Conservation (phyloP, 1,140 invertebrate species). For the Andricus grossulariae region DNA sequence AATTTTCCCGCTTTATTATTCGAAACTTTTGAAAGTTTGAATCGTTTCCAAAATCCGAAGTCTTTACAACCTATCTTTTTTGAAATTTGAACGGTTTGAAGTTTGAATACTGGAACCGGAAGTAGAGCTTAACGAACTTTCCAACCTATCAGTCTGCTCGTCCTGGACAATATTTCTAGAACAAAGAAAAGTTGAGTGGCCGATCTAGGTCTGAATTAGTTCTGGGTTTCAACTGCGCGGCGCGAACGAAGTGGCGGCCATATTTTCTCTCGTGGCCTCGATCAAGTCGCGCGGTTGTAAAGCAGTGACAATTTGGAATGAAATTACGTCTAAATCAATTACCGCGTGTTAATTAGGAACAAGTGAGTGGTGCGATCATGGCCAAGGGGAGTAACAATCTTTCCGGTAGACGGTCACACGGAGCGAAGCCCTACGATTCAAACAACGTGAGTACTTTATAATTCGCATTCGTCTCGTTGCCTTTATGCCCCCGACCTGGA, state of each 20-base stretch:
- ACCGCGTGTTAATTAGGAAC: conserved; percentile 47
- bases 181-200: no score
- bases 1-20: no score
- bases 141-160: no score
- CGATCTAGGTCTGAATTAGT: neutral
- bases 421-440: conserved; percentile 68
- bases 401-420: conserved; percentile 58
- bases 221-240: neutral
- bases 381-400: conserved; percentile 64
- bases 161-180: no score
- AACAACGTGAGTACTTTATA: conserved; percentile 71
- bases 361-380: conserved; percentile 51
- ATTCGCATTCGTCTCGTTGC: conserved; percentile 31
- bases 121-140: no score
- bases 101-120: no score
- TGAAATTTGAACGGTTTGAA: no score
- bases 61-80: no score
- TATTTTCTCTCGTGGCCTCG: conserved; percentile 67
- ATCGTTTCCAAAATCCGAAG: no score
- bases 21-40: no score
- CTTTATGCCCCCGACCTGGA: conserved; percentile 27
- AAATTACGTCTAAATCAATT: conserved; percentile 47
- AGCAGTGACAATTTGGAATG: conserved; percentile 61
- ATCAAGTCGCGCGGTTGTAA: conserved; percentile 58
- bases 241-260: conserved; percentile 56